These are phyloP conservation scores for Caenorhabditis panamensis DNA, from an alignment of 2,888 invertebrate genomes.

Conservation along the genomic window DNA sequence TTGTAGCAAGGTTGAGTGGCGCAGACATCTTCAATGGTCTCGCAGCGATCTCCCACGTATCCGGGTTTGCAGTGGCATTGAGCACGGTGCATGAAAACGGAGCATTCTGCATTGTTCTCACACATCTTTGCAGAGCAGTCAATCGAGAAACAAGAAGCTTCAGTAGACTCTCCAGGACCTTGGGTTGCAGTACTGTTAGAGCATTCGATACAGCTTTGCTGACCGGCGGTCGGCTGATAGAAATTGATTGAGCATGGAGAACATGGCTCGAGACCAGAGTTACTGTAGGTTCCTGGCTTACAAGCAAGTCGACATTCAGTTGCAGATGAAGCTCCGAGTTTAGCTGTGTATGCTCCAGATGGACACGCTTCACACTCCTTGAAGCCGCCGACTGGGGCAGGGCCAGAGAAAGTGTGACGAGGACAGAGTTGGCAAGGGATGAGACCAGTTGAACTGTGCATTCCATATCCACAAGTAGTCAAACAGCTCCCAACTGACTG, in stretches of 20 bases:
- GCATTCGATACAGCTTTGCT: conserved; percentile 88
- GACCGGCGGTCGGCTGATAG: conserved; percentile 91
- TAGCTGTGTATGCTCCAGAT: conserved; percentile 82
- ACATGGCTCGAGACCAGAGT: conserved; percentile 91
- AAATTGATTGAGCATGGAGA: conserved; percentile 93
- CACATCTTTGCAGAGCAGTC: conserved; percentile 85
- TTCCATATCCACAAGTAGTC: conserved; percentile 94
- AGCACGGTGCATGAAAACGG: conserved; percentile 74
- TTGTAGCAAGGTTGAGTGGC: conserved; percentile 94
- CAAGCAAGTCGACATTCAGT: conserved; percentile 87
- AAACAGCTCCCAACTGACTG: conserved; percentile 81
- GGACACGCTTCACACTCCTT: conserved; percentile 88
- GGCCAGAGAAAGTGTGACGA: conserved; percentile 88
- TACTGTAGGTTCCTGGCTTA: conserved; percentile 85
- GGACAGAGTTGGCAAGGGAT: conserved; percentile 96
- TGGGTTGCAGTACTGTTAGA: conserved; percentile 92
- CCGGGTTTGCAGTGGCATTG: conserved; percentile 91
- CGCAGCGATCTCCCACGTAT: conserved; percentile 90
- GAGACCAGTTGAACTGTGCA: conserved; percentile 94
- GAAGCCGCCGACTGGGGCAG: conserved; percentile 74
- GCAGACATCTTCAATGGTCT: conserved; percentile 86
- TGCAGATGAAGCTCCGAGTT: conserved; percentile 81
- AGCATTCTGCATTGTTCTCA: conserved; percentile 76
- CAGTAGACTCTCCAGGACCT: conserved; percentile 87
- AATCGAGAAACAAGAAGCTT: conserved; percentile 90